Percentiles rank a stretch among this genome's conserved stretches.
Evolutionary conservation across 2,113 vertebrate genomes (phyloP).

Genomic region (Myodes glareolus): DNA sequence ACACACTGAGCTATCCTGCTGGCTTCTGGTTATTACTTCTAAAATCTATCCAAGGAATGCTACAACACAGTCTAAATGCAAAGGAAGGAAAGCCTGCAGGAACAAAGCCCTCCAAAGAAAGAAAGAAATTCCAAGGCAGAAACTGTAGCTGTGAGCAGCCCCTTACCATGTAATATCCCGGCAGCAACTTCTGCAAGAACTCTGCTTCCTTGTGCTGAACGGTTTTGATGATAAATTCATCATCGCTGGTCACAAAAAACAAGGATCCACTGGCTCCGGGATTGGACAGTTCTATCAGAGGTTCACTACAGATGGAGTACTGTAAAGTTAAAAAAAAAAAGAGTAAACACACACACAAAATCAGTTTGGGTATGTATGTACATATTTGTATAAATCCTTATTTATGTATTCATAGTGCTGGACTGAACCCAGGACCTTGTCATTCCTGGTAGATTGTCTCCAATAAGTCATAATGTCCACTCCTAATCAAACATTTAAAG

Average conservation of each 20-base stretch:
- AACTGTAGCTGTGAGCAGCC: conserved; percentile 19
- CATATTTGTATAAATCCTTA: background rate
- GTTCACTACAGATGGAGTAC: conserved; percentile 97
- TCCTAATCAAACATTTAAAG: background rate
- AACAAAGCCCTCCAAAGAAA: background rate
- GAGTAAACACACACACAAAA: background rate
- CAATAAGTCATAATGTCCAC: background rate
- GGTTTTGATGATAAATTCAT: conserved; percentile 99
- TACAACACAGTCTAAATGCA: background rate
- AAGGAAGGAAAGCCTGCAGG: background rate
- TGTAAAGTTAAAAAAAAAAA: conserved; percentile 76
- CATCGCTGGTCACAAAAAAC: conserved; percentile 98
- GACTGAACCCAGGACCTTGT: background rate
- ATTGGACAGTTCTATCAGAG: conserved; percentile 96
- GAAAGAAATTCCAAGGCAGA: background rate
- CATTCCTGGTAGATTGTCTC: background rate
- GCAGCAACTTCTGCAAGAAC: conserved; percentile 96
- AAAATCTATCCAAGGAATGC: background rate
- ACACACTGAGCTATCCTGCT: background rate
- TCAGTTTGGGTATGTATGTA: background rate
- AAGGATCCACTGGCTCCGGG: conserved; percentile 97
- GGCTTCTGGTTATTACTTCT: background rate
- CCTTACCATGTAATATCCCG: conserved; percentile 98
- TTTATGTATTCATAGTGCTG: background rate
- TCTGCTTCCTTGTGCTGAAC: conserved; percentile 99